Evolutionary conservation across 2,888 invertebrate species (phyloP).

Genomic region (Tanypteryx hageni): DNA sequence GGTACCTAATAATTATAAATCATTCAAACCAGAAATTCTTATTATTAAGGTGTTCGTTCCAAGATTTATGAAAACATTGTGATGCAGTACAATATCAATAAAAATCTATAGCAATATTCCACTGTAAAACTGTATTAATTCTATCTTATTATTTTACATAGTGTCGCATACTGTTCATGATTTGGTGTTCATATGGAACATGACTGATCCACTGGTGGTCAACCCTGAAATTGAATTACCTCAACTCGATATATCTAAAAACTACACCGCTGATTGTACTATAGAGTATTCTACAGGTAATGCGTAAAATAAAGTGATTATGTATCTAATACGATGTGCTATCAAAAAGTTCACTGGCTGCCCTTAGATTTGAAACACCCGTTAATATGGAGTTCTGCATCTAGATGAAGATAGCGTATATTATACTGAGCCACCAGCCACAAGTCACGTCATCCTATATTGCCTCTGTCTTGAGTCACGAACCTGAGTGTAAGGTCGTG

Average conservation of each 20-base stretch:
- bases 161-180: slow-evolving; percentile 94
- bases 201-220: slow-evolving; percentile 90
- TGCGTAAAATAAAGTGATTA: background rate
- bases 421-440: too few relatives aligned
- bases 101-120: too few relatives aligned
- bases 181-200: slow-evolving; percentile 92
- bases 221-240: slow-evolving; percentile 93
- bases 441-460: too few relatives aligned
- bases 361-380: background rate
- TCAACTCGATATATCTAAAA: slow-evolving; percentile 90
- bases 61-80: too few relatives aligned
- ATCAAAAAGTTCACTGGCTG: slow-evolving; percentile 88
- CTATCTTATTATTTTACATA: slow-evolving; percentile 72
- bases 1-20: too few relatives aligned
- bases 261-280: slow-evolving; percentile 93
- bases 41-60: too few relatives aligned
- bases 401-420: background rate
- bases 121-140: background rate
- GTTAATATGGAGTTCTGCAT: background rate
- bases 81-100: too few relatives aligned
- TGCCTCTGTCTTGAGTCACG: too few relatives aligned
- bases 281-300: slow-evolving; percentile 88
- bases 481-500: too few relatives aligned
- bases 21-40: too few relatives aligned
- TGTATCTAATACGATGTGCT: slow-evolving; percentile 78